Evolutionary conservation across 2,797 vertebrate genomes (phyloP).

Genomic region (Manis pentadactyla): DNA sequence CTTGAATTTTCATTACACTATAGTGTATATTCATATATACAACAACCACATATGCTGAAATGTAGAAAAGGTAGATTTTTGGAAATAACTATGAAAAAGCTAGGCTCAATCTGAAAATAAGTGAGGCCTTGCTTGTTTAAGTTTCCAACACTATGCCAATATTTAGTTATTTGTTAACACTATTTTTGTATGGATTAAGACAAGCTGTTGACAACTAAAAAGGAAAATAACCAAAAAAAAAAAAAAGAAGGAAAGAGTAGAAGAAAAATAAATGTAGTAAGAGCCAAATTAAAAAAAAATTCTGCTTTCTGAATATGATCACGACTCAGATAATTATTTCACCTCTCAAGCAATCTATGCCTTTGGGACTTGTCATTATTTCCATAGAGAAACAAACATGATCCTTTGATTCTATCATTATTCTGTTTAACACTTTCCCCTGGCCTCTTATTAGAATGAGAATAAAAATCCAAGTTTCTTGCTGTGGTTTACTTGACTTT

Average conservation of each 20-base stretch:
- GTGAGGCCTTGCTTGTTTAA: neutral
- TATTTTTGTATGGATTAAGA: neutral
- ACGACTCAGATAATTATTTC: neutral
- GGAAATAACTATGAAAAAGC: neutral
- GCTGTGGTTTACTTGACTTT: neutral
- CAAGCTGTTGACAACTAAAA: neutral
- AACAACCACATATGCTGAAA: neutral
- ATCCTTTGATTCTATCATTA: neutral
- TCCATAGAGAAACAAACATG: neutral
- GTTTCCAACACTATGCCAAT: neutral
- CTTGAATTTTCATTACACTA: neutral
- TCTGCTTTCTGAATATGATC: neutral
- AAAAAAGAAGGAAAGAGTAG: neutral
- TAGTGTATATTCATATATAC: neutral
- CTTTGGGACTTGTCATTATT: neutral
- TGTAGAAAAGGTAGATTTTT: neutral
- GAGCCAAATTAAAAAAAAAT: neutral
- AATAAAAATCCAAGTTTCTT: neutral
- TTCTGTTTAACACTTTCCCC: neutral
- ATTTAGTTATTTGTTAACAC: neutral
- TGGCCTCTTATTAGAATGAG: neutral
- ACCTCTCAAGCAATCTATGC: neutral
- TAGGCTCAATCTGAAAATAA: neutral
- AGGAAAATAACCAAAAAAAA: neutral
- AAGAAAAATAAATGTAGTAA: neutral